Base-by-base conservation (phyloP, 2,113 vertebrate species). In the Plestiodon gilberti region DNA sequence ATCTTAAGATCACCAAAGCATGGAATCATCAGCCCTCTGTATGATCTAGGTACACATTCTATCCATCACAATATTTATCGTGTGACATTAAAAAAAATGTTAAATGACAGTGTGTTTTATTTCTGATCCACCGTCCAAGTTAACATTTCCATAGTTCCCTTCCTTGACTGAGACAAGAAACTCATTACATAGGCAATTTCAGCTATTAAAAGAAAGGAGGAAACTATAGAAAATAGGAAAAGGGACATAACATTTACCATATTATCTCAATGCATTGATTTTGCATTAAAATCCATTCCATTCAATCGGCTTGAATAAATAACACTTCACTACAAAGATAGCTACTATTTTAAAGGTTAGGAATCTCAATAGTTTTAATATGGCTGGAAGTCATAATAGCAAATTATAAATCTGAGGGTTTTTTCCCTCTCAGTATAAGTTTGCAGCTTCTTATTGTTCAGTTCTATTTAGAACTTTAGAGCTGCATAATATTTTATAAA, bases 291-390 rank as follows among this genome's bases (percentile, higher is more conserved):
- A 13, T 81, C 83, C 89, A 38, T 89, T 93, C 94, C 88, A 93
- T 92, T 94, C 92, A 93, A 93, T 94, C 93, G 94, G 90, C 10
- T 85, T 89, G 89, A 91, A 94, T 93, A 88, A 89, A 88, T 94
- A 93, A 93, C 91, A 90, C 92, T 95, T 95, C 94, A 95, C 92
- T 94, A 92, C 87, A 88, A 93, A 93, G 91, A 94, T 91, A 94
- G 89, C 83, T 87, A 86, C 93, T 88, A 93, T 92, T 95, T 93
- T 90, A 89, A 85, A 73, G 89, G 70, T 91, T 87, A 6, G 0
- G 90, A 87, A 93, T 93, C 90, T 93, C 90, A 91, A 89, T 87
- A 90, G 84, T 91, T 94, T 87, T 88, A 86, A 35, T 93, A 90
- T 80, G 88, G 90, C 80, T 94, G 88, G 77, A 90, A 94, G 88